Base-by-base conservation (phyloP, 1,140 invertebrate genomes). In the Chrysomallon squamiferum region DNA sequence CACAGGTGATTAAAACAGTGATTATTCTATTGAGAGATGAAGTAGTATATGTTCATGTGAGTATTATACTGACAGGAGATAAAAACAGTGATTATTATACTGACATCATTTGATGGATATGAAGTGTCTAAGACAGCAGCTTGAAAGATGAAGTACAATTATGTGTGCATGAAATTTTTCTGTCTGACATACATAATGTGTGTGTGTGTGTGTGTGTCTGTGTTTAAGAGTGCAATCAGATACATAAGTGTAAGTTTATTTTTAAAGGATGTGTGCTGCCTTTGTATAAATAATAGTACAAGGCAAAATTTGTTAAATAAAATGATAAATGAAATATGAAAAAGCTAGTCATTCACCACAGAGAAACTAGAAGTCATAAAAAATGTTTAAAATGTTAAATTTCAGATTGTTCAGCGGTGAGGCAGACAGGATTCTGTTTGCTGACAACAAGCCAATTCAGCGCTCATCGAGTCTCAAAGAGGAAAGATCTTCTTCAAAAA, bases 391-490 rank as follows among this genome's bases (percentile, higher is more conserved):
- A n/a, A n/a, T n/a, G n/a, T n/a, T n/a, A n/a, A n/a, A n/a, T 65
- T 62, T 25, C 27, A 49, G 59, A 49, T 6, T 7, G n/a, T 22
- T 62, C 60, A 18, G 59, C 57, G 63, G 58, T 41, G 15, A 18
- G 60, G 38, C 27, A 38, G 43, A 63, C 61, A 54, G 52, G 62
- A 32, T 57, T 45, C 25, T 27, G 20, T 30, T 27, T 65, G 25
- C 7, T 32, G 62, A 49, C 15, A 35, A 41, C 30, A 68, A 69
- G 59, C 58, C 69, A 11, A 43, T 81, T 13, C 71, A 77, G 64
- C 56, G 79, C 45, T 80, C 81, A 41, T 71, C 75, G 30, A 82
- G 80, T 59, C 68, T 82, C 6, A 79, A 77, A 61, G 69, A 69
- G 13, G 66, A 74, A 27, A 50, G 73, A 57, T 67, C 61, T 1